phyloP scores from a whole-genome alignment of 1,140 invertebrate genomes.

The Hydropsyche tenuis region DNA sequence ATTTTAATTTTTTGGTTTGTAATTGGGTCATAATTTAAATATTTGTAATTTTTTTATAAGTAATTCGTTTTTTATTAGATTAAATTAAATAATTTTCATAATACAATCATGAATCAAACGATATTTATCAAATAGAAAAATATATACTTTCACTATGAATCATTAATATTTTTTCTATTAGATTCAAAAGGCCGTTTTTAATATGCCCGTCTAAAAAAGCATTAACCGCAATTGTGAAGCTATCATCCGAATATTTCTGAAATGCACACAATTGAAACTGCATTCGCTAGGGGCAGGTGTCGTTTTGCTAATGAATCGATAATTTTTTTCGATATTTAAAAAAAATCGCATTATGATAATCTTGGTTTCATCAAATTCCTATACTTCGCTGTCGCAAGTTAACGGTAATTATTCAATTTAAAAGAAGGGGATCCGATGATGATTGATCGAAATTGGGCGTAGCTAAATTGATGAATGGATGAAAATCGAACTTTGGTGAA shows the following conservation, averaged over 20 bases:
- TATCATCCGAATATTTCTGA: conserved; percentile 7
- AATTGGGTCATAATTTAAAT: no score
- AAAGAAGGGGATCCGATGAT: conserved; percentile 13
- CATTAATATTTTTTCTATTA: no score
- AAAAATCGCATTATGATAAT: not conserved
- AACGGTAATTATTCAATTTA: conserved; percentile 34
- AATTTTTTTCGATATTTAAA: not conserved
- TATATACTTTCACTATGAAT: no score
- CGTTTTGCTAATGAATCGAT: no score
- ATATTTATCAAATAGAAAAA: no score
- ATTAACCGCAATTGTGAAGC: conserved; percentile 15
- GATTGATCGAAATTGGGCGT: conserved; percentile 40
- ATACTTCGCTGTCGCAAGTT: not conserved
- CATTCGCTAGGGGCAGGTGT: conserved; percentile 12
- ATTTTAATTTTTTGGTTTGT: no score
- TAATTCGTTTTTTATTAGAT: no score
- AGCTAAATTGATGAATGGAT: conserved; percentile 32
- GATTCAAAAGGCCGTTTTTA: not conserved
- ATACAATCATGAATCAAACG: no score
- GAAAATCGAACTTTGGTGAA: conserved; percentile 32
- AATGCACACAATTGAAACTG: not conserved
- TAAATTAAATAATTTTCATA: no score
- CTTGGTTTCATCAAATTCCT: conserved; percentile 5
- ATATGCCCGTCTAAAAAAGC: not conserved
- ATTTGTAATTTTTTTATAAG: no score